phyloP scores from a whole-genome alignment of 2,113 vertebrate genomes.

The Carassius auratus region DNA sequence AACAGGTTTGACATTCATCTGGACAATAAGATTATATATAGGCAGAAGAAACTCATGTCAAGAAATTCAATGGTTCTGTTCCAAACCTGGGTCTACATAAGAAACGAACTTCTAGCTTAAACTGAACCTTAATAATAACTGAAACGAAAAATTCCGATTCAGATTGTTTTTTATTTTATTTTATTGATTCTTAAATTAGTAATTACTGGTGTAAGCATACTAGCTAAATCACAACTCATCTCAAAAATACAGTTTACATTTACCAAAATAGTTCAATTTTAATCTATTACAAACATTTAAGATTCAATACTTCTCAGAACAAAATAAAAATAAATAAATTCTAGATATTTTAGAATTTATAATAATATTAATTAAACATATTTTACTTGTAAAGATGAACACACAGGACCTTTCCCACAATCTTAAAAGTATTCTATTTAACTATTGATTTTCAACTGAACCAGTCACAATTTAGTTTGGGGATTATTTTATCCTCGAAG shows the following conservation, averaged over 20 bases:
- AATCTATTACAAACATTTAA: not conserved
- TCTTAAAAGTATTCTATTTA: not conserved
- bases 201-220: not conserved
- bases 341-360: not conserved
- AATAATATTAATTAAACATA: not conserved
- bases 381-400: not conserved
- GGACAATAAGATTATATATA: not conserved
- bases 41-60: slow-evolving; percentile 1
- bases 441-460: not conserved
- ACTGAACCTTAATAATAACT: not conserved
- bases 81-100: not conserved
- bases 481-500: not conserved
- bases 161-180: not conserved
- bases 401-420: not conserved
- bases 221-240: not conserved
- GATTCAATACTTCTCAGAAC: not conserved
- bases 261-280: not conserved
- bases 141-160: not conserved
- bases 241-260: not conserved
- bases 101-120: not conserved
- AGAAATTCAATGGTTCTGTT: not conserved
- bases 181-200: not conserved
- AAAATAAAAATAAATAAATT: not conserved
- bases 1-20: not conserved
- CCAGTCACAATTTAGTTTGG: not conserved